Evolutionary conservation across 2,888 invertebrate species (phyloP), one percentile per base, ranked within the genome.

Genomic region (Cylloceria caligata): DNA sequence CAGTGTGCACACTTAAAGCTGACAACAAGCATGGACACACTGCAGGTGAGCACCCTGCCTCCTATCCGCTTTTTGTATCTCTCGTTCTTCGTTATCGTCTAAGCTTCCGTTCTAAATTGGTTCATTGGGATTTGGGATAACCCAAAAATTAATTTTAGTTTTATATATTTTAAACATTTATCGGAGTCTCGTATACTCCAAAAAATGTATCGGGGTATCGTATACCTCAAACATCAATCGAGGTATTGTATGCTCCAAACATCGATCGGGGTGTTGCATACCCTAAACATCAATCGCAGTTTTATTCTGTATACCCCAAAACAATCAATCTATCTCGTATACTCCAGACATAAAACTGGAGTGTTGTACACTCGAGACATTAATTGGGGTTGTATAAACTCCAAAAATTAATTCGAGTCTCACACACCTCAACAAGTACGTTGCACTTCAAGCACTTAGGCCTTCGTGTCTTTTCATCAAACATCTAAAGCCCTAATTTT

Each of bases 1-100:
- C 92, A 92, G 92, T 91, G 88, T 90, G 87, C 88, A 88, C 89
- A 88, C 86, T 85, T 87, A 87, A 87, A 90, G 87, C 76, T 67
- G 81, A 52, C 74, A 74, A 87, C 87, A 86, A 90, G 87, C 88
- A 90, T 90, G 90, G 89, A 87, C 87, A 89, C 88, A 86, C 88
- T 88, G 82, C 88, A 90, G 90, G 91, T 90, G 90, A 90, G 90
- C 86, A 86, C 85, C 83, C 81, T 83, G 81, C 62, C 52, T 77
- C 49, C 24, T 39, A 19, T 52, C n/a, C 39, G 16, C 13, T 45
- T 42, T 45, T 9, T 30, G 60, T 52, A 39, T 24, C n/a, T 9
- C 21, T 45, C 24, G 55, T 60, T 84, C 11, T 62, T 36, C n/a
- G 21, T 30, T 60, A 6, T n/a, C 30, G 7, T n/a, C 5, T 16